These are phyloP conservation scores for Octopus sinensis DNA, from an alignment of 1,140 invertebrate species.

Conservation along the genomic window DNA sequence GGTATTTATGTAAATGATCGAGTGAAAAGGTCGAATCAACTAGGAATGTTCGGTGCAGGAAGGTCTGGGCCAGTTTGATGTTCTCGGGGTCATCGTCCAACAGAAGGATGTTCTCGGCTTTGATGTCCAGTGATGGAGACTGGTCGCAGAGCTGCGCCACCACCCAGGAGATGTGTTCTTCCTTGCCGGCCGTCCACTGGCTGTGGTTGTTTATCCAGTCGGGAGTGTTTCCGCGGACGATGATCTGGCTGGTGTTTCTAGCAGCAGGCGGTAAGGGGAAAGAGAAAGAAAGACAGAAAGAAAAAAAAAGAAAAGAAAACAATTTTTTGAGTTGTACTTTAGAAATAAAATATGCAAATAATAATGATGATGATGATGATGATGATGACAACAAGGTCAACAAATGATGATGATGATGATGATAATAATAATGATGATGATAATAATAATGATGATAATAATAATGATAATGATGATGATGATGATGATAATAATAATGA, in stretches of 20 bases:
- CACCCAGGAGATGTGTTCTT: slow-evolving; percentile 47
- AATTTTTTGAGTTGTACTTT: background rate
- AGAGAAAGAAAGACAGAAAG: background rate
- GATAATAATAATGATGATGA: slow-evolving; percentile 1
- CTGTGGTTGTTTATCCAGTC: slow-evolving; percentile 17
- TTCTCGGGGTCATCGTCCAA: slow-evolving; percentile 49
- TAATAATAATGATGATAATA: slow-evolving; percentile 13
- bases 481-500: slow-evolving; percentile 6
- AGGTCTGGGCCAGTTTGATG: slow-evolving; percentile 35
- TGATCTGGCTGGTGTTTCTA: slow-evolving; percentile 22
- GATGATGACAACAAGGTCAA: too few species aligned
- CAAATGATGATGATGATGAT: slow-evolving; percentile 14
- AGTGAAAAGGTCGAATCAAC: slow-evolving; percentile 41
- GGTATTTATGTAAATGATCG: slow-evolving; percentile 31
- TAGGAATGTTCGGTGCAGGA: slow-evolving; percentile 42
- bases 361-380: too few species aligned
- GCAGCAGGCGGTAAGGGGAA: slow-evolving; percentile 12
- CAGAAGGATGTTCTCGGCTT: slow-evolving; percentile 41
- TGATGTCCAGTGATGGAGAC: slow-evolving; percentile 35
- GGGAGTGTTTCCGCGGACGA: slow-evolving; percentile 21
- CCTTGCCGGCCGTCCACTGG: slow-evolving; percentile 35
- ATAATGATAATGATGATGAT: slow-evolving; percentile 15
- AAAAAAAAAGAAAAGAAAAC: background rate
- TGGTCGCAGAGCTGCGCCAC: slow-evolving; percentile 41
- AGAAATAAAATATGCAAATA: too few species aligned